These are phyloP conservation scores for Chrysomela aeneicollis DNA, from an alignment of 2,888 invertebrate genomes.

Conservation along the genomic window DNA sequence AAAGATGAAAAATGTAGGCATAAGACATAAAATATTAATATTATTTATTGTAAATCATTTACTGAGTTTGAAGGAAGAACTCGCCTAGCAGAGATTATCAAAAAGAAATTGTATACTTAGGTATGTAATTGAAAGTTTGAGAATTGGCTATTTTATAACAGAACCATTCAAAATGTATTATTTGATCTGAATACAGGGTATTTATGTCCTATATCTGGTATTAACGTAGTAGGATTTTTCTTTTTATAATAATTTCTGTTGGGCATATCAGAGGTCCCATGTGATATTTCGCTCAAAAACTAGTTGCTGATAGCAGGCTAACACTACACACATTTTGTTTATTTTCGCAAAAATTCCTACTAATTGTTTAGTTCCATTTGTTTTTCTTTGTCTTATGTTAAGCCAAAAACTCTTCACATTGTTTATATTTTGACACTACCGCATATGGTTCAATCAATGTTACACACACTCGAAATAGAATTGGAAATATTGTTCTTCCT, in stretches of 20 bases:
- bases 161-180: not conserved
- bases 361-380: conserved; percentile 27
- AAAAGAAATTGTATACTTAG: not conserved
- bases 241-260: conserved; percentile 33
- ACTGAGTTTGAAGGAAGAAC: conserved; percentile 42
- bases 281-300: conserved; percentile 57
- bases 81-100: conserved; percentile 37
- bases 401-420: conserved; percentile 24
- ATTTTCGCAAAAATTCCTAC: conserved; percentile 35
- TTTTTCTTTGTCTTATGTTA: conserved; percentile 27
- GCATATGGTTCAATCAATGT: conserved; percentile 44
- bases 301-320: conserved; percentile 49
- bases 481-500: conserved; percentile 57
- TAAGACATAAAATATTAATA: conserved; percentile 45
- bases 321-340: conserved; percentile 33
- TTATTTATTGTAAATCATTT: conserved; percentile 48
- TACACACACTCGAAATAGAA: conserved; percentile 26
- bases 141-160: not conserved
- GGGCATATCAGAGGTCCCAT: conserved; percentile 54
- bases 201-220: not conserved
- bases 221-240: not conserved
- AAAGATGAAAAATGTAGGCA: conserved; percentile 41
- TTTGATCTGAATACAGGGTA: not conserved
- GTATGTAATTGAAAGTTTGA: not conserved
- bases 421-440: conserved; percentile 38